Base-by-base conservation (phyloP, 2,113 vertebrate genomes). In the Ondatra zibethicus region DNA sequence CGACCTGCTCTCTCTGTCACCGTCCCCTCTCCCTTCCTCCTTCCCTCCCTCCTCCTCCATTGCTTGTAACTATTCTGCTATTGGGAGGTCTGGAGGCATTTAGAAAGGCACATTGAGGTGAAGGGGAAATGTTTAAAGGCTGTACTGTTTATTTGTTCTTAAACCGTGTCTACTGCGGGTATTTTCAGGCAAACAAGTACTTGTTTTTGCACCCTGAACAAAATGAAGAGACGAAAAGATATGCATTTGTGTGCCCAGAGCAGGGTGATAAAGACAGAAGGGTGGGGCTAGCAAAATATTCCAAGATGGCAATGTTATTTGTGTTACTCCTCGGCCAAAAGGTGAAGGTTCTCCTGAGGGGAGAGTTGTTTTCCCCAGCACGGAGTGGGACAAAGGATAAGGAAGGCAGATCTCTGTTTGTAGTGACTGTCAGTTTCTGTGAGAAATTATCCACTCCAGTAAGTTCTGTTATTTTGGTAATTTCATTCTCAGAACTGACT, bases 381-480 rank as follows among this genome's bases (percentile, higher is more conserved):
- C 63, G 11, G 17, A 91, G 33, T 91, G 19, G 45, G 63, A 33
- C 86, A 8, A 95, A 61, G 89, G 89, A 76, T 25, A 86, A 88
- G 80, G 52, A 92, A 65, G 72, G 75, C 89, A 89, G 86, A 96
- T 95, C 75, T 94, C 80, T 61, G 29, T 94, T 65, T 81, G 45
- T 11, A 58, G 68, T 80, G 96, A 97, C 91, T 72, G 95, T 93
- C 96, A 94, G 91, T 42, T 91, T 97, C 97, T 95, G 86, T 97
- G 96, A 97, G 95, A 96, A 97, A 97, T 94, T 89, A 96, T 94
- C 39, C 96, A 97, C 94, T 93, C 91, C 92, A 95, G 12, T 96
- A 97, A 89, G 58, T 91, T 97, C 95, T 95, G 92, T 97, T 96
- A 96, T 97, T 97, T 90, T 76, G 96, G 92, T 92, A 80, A 89